Evolutionary conservation across 2,113 vertebrate species (phyloP).

Genomic region (Pao palembangensis): DNA sequence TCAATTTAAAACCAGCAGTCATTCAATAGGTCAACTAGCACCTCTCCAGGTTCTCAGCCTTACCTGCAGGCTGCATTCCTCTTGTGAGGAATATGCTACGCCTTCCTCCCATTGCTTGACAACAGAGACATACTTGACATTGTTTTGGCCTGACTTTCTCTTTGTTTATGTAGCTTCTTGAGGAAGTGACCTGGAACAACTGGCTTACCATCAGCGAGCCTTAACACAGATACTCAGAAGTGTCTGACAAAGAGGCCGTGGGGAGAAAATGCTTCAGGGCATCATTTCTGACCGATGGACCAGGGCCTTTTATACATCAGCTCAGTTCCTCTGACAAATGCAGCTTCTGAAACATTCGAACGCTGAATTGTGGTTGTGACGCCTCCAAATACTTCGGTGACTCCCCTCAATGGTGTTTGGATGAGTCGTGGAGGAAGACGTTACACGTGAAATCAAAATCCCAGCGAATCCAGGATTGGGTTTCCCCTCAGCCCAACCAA

Average conservation of each 20-base stretch:
- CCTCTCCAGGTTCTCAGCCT: neutral
- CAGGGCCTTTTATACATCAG: neutral
- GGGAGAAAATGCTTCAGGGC: conserved; percentile 12
- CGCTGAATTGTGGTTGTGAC: neutral
- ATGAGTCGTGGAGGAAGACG: conserved; percentile 20
- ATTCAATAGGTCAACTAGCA: neutral
- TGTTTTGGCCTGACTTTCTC: conserved; percentile 73
- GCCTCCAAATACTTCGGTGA: neutral
- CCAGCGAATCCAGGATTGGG: conserved; percentile 50
- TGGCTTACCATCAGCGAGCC: conserved; percentile 56
- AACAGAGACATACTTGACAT: conserved; percentile 76
- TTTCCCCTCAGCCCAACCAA: conserved; percentile 45
- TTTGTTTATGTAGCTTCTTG: conserved; percentile 71
- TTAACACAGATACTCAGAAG: conserved; percentile 42
- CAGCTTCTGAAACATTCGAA: neutral
- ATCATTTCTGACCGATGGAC: conserved; percentile 12
- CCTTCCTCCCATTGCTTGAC: conserved; percentile 48
- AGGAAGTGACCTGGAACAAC: conserved; percentile 79
- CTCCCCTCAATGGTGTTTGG: conserved; percentile 1
- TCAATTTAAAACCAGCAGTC: neutral
- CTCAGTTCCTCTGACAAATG: neutral
- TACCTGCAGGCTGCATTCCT: neutral
- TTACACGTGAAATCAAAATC: conserved; percentile 22
- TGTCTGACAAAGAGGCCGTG: conserved; percentile 32
- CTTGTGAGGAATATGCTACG: neutral